Percentiles rank a stretch among this genome's conserved stretches.
Evolutionary conservation across 2,888 invertebrate genomes (phyloP).

Genomic region (Hyalella azteca): DNA sequence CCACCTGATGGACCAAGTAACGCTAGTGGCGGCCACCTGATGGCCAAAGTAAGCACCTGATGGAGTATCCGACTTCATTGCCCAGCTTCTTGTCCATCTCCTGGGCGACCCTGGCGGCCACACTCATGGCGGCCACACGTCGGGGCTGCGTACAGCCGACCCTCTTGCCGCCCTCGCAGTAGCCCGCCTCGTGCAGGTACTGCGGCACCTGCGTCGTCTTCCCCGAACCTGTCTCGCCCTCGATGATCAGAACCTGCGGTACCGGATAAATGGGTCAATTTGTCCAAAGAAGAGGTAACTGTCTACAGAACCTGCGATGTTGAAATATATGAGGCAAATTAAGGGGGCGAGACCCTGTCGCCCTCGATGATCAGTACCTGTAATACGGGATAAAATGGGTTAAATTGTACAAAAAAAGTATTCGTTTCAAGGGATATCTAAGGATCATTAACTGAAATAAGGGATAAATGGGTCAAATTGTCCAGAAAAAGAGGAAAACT

Average conservation of each 20-base stretch:
- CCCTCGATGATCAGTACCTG: conserved; percentile 94
- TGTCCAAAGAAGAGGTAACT: conserved; percentile 97
- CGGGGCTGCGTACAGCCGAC: conserved; percentile 98
- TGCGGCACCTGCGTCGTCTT: conserved; percentile 99
- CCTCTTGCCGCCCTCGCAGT: conserved; percentile 66
- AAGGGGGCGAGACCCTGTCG: conserved; percentile 79
- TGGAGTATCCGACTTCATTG: conserved; percentile 73
- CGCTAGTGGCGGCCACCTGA: too few relatives aligned
- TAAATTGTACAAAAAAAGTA: conserved; percentile 98
- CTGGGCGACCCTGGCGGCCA: conserved; percentile 95
- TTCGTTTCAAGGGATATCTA: conserved; percentile 73
- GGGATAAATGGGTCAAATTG: too few relatives aligned
- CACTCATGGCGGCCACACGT: conserved; percentile 99
- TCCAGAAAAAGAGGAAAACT: too few relatives aligned
- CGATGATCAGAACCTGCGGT: conserved; percentile 28
- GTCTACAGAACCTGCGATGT: neutral
- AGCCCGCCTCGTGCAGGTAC: conserved; percentile 96
- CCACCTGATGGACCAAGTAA: too few relatives aligned
- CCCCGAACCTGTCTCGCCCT: conserved; percentile 78
- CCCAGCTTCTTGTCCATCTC: conserved; percentile 95
- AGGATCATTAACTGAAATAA: too few relatives aligned
- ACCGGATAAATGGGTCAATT: conserved; percentile 87
- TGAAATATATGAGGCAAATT: too few relatives aligned
- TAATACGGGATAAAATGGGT: conserved; percentile 85
- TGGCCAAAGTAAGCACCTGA: too few relatives aligned